Base-by-base conservation (phyloP, 2,888 invertebrate species). In the Sarcophaga subvicina region DNA sequence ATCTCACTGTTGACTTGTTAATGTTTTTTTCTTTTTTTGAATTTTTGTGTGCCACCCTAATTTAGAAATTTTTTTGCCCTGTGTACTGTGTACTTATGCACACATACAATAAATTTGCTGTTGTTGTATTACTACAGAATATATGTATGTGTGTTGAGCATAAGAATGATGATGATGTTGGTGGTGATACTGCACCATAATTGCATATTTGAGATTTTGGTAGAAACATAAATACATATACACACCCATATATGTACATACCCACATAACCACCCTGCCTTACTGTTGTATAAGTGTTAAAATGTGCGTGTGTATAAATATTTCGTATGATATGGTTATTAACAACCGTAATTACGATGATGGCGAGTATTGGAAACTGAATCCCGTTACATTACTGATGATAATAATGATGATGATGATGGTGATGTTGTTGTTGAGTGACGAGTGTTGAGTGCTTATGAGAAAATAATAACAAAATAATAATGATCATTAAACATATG, bases 131-230 rank as follows among this genome's bases (percentile, higher is more conserved):
- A 37, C 37, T 37, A 37, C 37, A 10, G 37, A 37, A 8, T 37
- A 37, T 37, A 37, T 27, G 27, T 27, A 8, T 37, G 37, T 37
- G 37, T 62, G 62, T 62, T 62, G 3, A 20, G 62, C 20, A 62
- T 20, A 62, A 10, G 20, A 62, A 62, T 62, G 20, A 62, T 37
- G 37, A 37, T 37, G 8, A 37, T 37, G 37, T 37, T 63, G 20
- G 20, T 76, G 49, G 25, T n/a, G 62, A 78, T 70, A 62, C 47
- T 78, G 47, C 62, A 49, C 4, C 20, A 27, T 78, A 70, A 78
- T 63, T 70, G 62, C 62, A 70, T 62, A 54, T 78, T 67, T 62
- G 47, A 69, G 25, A 60, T 47, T 78, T 78, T 47, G 62, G 47
- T 6, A 47, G 20, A 47, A 60, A 67, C 60, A 14, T 10, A 37